Percentiles rank a stretch among this genome's conserved stretches.
These are phyloP conservation scores for Haliaeetus leucogaster DNA, from an alignment of 2,113 vertebrate genomes.

Conservation along the genomic window DNA sequence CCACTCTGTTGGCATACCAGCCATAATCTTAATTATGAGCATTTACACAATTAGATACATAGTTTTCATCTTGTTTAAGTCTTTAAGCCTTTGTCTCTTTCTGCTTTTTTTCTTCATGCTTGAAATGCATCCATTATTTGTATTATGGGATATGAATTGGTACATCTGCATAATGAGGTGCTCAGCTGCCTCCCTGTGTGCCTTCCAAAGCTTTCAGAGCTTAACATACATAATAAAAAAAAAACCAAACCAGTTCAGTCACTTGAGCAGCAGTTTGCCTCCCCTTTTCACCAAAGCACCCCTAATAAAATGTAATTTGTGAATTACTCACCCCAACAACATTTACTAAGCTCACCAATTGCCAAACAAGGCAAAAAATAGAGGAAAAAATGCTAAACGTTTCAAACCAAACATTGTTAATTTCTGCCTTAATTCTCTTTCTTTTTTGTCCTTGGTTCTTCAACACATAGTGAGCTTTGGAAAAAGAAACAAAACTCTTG, in stretches of 20 bases:
- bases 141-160: not conserved
- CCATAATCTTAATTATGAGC: not conserved
- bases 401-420: not conserved
- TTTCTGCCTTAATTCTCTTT: not conserved
- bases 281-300: not conserved
- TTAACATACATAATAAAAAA: not conserved
- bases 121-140: not conserved
- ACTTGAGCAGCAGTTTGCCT: not conserved
- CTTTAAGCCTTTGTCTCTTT: not conserved
- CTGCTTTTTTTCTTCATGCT: not conserved
- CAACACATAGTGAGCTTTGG: not conserved
- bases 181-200: not conserved
- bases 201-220: not conserved
- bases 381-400: not conserved
- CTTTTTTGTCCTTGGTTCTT: not conserved
- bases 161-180: not conserved
- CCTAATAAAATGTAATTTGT: not conserved
- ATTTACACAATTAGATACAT: not conserved
- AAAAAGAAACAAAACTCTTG: not conserved
- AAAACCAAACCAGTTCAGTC: not conserved
- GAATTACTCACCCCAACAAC: not conserved
- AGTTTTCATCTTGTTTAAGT: not conserved
- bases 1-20: not conserved
- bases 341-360: not conserved
- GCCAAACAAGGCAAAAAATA: not conserved